Percentiles rank a stretch among this genome's conserved stretches.
These are phyloP conservation scores for Neodontobutis hainanensis DNA, from an alignment of 2,113 vertebrate species.

Conservation along the genomic window DNA sequence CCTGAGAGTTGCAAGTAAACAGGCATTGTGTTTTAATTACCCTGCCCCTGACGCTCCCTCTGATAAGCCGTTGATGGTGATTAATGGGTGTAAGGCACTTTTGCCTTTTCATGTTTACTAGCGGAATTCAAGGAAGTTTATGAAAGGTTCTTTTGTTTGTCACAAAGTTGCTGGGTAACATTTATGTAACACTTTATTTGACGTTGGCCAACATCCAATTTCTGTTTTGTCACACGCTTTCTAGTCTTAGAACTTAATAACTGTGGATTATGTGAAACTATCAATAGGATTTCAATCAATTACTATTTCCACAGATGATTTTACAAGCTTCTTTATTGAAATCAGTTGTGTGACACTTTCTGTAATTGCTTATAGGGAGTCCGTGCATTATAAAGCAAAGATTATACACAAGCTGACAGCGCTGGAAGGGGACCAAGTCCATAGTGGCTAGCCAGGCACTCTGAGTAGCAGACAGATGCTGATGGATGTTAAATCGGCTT, in stretches of 20 bases:
- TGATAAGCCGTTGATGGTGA: background rate
- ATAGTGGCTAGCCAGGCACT: conserved; percentile 25
- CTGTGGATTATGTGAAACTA: conserved; percentile 26
- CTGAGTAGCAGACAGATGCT: conserved; percentile 56
- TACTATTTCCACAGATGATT: conserved; percentile 19
- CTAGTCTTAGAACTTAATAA: conserved; percentile 4
- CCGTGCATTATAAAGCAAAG: conserved; percentile 47
- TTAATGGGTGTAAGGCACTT: conserved; percentile 19
- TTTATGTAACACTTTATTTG: conserved; percentile 15
- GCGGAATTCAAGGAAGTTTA: background rate
- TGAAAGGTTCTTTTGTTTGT: background rate
- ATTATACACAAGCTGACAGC: conserved; percentile 50
- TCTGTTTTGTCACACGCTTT: background rate
- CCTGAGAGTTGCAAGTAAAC: conserved; percentile 45
- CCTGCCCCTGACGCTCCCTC: conserved; percentile 10
- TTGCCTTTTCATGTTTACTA: conserved; percentile 6
- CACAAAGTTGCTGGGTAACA: background rate
- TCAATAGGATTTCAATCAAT: conserved; percentile 19
- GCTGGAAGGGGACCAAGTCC: conserved; percentile 46
- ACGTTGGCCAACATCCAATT: background rate
- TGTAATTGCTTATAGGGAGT: conserved; percentile 38
- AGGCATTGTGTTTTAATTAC: conserved; percentile 34
- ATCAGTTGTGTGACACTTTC: conserved; percentile 27
- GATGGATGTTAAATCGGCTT: conserved; percentile 49
- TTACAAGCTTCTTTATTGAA: conserved; percentile 29